Evolutionary conservation across 1,140 invertebrate genomes (phyloP).

Genomic region (Ganaspis sp.): DNA sequence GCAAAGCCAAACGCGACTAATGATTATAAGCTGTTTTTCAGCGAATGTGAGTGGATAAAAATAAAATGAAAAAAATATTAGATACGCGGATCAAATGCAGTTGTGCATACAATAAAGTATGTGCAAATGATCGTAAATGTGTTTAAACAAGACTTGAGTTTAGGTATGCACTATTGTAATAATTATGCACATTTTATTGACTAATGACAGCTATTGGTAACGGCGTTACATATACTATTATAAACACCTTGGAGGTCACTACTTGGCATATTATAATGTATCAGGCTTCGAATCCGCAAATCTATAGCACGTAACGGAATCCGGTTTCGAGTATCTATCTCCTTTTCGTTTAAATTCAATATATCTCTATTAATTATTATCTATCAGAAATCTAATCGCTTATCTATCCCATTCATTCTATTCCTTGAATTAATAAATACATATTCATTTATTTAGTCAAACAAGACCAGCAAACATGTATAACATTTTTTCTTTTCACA

Average conservation of each 20-base stretch:
- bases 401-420: too few relatives aligned
- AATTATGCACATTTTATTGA: constrained; percentile 11
- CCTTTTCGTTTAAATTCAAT: not conserved
- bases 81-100: constrained; percentile 3
- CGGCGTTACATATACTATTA: constrained; percentile 5
- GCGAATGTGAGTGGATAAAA: not conserved
- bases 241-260: constrained; percentile 3
- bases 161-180: constrained; percentile 10
- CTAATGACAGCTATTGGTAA: constrained; percentile 9
- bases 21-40: not conserved
- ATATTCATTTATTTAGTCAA: too few relatives aligned
- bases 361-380: not conserved
- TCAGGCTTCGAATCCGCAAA: constrained; percentile 1
- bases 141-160: not conserved
- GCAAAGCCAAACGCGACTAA: too few relatives aligned
- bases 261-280: constrained; percentile 12
- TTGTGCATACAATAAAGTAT: constrained; percentile 6
- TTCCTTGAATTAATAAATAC: too few relatives aligned
- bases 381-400: too few relatives aligned
- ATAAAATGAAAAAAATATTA: not conserved
- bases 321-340: not conserved
- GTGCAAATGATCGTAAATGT: not conserved
- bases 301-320: not conserved
- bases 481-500: too few relatives aligned
- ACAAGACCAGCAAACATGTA: too few relatives aligned